A percentile compares a stretch with the other conserved stretches of the same genome.
These are phyloP conservation scores for Dolichopus griseipennis DNA, from an alignment of 2,888 invertebrate genomes.

Conservation along the genomic window DNA sequence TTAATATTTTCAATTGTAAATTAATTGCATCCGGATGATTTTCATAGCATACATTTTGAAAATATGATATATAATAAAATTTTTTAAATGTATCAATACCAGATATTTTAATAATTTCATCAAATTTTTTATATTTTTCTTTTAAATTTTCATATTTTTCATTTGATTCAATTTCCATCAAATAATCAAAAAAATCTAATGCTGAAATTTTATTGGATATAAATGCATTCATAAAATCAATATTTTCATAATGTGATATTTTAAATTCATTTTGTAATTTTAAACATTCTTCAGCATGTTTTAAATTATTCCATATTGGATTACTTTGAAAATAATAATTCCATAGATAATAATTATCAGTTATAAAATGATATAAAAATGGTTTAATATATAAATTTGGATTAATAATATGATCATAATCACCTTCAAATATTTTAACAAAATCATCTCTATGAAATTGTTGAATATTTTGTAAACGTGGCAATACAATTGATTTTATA, in stretches of 20 bases:
- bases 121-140: not conserved
- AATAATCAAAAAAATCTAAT: slow-evolving; percentile 3
- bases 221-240: not conserved
- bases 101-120: not conserved
- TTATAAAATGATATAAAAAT: not conserved
- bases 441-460: not conserved
- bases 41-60: not conserved
- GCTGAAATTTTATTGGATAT: not conserved
- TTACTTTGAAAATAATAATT: slow-evolving; percentile 6
- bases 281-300: not conserved
- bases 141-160: no score
- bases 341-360: slow-evolving; percentile 4
- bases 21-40: not conserved
- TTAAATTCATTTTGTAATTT: slow-evolving; percentile 1
- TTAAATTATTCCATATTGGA: not conserved
- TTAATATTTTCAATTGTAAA: not conserved
- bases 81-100: not conserved
- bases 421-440: slow-evolving; percentile 2
- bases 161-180: not conserved
- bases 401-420: slow-evolving; percentile 1
- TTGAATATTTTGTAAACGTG: not conserved
- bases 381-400: not conserved
- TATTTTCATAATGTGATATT: not conserved
- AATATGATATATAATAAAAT: slow-evolving; percentile 1
- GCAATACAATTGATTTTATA: not conserved